phyloP scores from a whole-genome alignment of 2,888 invertebrate genomes.

The Drosophila lutescens region DNA sequence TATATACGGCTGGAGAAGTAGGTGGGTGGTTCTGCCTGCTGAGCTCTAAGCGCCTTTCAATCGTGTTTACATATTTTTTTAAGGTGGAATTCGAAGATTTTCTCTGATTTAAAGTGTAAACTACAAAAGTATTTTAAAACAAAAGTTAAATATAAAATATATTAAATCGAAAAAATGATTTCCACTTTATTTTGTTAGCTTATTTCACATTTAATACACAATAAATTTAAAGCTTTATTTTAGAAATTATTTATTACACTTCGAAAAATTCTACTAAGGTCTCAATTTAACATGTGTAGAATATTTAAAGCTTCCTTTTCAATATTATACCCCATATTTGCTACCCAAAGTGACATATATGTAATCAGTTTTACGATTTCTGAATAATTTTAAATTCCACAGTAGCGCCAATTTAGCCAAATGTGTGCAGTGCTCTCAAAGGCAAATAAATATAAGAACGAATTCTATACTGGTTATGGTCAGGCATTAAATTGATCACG shows the following conservation, averaged over 20 bases:
- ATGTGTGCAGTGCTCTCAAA: slow-evolving; percentile 4
- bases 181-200: no score
- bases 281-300: no score
- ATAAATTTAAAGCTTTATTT: no score
- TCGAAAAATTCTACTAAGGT: no score
- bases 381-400: slow-evolving; percentile 4
- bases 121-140: no score
- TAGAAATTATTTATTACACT: no score
- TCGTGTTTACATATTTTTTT: background rate
- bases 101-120: no score
- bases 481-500: background rate
- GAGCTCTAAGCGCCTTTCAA: background rate
- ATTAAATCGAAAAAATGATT: no score
- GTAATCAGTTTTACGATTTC: slow-evolving; percentile 14
- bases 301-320: background rate
- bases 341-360: no score
- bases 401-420: slow-evolving; percentile 2
- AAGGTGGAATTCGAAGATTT: no score
- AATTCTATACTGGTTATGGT: slow-evolving; percentile 6
- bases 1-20: background rate
- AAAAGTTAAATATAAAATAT: no score
- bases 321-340: background rate
- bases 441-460: slow-evolving; percentile 11
- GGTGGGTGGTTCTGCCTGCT: background rate
- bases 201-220: no score